These are phyloP conservation scores for Tetanocera ferruginea DNA, from an alignment of 2,888 invertebrate genomes.

Conservation along the genomic window DNA sequence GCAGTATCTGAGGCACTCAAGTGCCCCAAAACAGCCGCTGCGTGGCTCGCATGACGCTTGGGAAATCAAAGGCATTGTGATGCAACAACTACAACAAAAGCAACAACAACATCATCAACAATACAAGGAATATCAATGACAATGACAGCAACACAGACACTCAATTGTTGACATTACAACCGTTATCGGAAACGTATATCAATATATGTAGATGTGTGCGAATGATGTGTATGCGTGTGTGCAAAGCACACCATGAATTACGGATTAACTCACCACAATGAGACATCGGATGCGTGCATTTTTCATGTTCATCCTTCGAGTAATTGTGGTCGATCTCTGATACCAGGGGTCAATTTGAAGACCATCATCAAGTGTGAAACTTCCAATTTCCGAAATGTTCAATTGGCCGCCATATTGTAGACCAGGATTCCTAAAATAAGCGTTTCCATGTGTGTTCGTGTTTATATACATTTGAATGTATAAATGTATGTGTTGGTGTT, in stretches of 20 bases:
- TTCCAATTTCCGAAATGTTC: constrained; percentile 71
- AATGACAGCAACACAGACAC: constrained; percentile 18
- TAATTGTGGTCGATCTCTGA: constrained; percentile 59
- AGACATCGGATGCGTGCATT: constrained; percentile 73
- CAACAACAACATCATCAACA: constrained; percentile 7
- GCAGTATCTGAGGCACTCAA: background rate
- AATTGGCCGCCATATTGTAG: constrained; percentile 72
- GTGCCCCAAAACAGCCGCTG: too few species aligned
- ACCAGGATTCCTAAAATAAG: constrained; percentile 71
- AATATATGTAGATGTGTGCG: background rate
- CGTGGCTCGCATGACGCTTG: constrained; percentile 45
- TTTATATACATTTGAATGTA: background rate
- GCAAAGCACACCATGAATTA: background rate
- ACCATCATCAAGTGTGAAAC: constrained; percentile 67
- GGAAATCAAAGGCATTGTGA: constrained; percentile 51
- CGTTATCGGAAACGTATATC: constrained; percentile 20
- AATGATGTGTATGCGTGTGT: background rate
- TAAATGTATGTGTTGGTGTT: background rate
- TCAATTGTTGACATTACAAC: constrained; percentile 27
- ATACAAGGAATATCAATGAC: constrained; percentile 42
- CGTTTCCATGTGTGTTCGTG: background rate
- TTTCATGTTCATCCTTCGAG: constrained; percentile 72
- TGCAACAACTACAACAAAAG: constrained; percentile 5
- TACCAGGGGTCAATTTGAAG: constrained; percentile 61
- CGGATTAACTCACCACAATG: constrained; percentile 70